A percentile compares a stretch with the other conserved stretches of the same genome.
Conservation (phyloP, 2,797 vertebrate species). For the Mormyrops boulengeri region DNA sequence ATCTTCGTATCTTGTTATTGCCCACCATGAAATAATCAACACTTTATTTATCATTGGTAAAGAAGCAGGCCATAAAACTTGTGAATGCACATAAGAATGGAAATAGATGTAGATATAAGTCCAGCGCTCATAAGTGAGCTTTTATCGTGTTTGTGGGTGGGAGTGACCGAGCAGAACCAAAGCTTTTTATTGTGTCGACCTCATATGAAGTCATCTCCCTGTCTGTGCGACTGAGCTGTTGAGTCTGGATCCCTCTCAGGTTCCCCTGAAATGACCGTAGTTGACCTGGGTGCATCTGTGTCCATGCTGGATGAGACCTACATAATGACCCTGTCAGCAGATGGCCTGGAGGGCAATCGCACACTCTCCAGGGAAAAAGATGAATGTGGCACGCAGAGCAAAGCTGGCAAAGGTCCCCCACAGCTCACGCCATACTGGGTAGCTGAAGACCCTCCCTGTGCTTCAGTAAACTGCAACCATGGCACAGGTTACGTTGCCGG, state of each 20-base stretch:
- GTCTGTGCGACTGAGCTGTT: background rate
- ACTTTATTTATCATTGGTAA: background rate
- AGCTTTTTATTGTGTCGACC: background rate
- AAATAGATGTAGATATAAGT: background rate
- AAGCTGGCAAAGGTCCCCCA: background rate
- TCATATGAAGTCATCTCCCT: background rate
- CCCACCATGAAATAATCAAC: background rate
- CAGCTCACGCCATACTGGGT: background rate
- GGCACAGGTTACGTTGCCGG: background rate
- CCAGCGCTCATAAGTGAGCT: background rate
- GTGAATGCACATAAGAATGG: background rate
- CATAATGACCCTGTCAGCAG: background rate
- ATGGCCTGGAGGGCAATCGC: background rate
- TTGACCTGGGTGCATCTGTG: background rate
- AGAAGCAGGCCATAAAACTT: background rate
- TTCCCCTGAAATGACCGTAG: background rate
- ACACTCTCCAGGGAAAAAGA: background rate
- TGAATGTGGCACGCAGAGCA: background rate
- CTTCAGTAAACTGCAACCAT: background rate
- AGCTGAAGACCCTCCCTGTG: background rate
- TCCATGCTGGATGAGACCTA: background rate
- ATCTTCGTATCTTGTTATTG: background rate
- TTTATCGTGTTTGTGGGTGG: background rate
- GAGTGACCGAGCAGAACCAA: background rate
- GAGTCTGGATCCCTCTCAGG: background rate